Conservation (phyloP, 2,888 invertebrate genomes). For the Thymelicus acteon region DNA sequence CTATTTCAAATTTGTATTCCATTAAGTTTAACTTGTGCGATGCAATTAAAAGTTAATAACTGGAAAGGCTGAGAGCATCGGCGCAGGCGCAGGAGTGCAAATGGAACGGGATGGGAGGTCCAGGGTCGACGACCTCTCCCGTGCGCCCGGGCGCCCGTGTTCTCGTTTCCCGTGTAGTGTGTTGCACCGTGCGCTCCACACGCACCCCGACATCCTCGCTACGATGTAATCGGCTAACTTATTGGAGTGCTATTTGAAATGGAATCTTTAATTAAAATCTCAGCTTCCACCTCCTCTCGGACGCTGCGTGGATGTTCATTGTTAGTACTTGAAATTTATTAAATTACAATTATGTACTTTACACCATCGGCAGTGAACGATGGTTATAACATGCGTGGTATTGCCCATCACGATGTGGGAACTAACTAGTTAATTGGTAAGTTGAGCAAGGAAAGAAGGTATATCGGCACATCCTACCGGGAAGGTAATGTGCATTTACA, state of each 20-base stretch:
- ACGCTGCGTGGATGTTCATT: conserved; percentile 6
- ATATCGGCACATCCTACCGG: too few relatives aligned
- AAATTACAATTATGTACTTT: neutral
- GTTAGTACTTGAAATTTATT: conserved; percentile 4
- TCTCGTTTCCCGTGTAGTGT: neutral
- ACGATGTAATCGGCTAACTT: conserved; percentile 35
- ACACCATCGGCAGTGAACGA: neutral
- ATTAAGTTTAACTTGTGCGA: neutral
- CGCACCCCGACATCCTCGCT: conserved; percentile 7
- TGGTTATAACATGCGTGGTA: neutral
- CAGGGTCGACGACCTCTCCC: conserved; percentile 18
- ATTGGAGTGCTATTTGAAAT: conserved; percentile 27
- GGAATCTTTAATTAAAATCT: conserved; percentile 38
- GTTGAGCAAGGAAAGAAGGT: too few relatives aligned
- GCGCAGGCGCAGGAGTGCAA: conserved; percentile 11
- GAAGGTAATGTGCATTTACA: neutral
- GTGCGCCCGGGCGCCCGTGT: neutral
- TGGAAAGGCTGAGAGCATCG: conserved; percentile 9
- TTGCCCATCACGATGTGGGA: too few relatives aligned
- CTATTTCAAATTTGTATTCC: conserved; percentile 6
- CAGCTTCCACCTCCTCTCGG: conserved; percentile 16
- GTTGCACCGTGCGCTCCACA: neutral
- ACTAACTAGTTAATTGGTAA: too few relatives aligned
- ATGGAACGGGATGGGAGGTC: conserved; percentile 20
- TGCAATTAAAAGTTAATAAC: conserved; percentile 20